Percentiles rank a stretch among this genome's conserved stretches.
These are phyloP conservation scores for Halictus quadricinctus DNA, from an alignment of 2,888 invertebrate genomes.

Conservation along the genomic window DNA sequence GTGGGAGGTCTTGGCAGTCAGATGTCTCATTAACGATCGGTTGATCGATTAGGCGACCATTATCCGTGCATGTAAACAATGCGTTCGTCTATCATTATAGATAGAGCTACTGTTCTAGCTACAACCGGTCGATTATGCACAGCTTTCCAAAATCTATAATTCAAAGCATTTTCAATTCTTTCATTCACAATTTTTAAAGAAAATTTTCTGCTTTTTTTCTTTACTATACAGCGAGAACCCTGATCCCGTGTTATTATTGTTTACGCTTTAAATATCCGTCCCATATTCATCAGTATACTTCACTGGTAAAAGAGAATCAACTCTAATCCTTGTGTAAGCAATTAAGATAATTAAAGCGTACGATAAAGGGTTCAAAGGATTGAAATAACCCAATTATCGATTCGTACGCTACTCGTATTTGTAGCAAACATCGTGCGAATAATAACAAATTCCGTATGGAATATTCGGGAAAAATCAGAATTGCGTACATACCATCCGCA, in stretches of 20 bases:
- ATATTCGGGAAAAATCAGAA: background rate
- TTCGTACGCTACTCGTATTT: background rate
- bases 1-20: background rate
- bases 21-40: background rate
- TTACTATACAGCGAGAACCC: too few relatives aligned
- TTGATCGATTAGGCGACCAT: background rate
- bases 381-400: background rate
- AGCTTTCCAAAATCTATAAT: background rate
- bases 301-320: background rate
- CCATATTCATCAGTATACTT: too few relatives aligned
- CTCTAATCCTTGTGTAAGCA: too few relatives aligned
- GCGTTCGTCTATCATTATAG: background rate
- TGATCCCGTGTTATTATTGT: too few relatives aligned
- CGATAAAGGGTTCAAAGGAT: background rate
- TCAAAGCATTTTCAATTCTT: background rate
- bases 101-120: too few relatives aligned
- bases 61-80: background rate
- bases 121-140: background rate
- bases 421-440: background rate
- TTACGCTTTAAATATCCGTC: too few relatives aligned
- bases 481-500: background rate
- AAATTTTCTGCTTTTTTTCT: too few relatives aligned
- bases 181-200: background rate
- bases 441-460: background rate
- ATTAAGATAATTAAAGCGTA: background rate